Percentiles rank a stretch among this genome's conserved stretches.
Evolutionary conservation across 2,888 invertebrate species (phyloP).

Genomic region (Himalopsyche anomala): DNA sequence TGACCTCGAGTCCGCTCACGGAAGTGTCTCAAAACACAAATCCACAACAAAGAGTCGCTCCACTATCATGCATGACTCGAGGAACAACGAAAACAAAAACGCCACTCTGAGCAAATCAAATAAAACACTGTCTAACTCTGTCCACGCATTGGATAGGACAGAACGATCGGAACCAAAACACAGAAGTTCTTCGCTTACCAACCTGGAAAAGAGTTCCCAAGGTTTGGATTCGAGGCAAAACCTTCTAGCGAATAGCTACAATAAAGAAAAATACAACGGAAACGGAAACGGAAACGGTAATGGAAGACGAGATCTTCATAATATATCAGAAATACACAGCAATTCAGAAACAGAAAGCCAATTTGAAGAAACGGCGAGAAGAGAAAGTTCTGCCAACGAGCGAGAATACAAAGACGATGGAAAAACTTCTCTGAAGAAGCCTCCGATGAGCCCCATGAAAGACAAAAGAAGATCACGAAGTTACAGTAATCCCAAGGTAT

Average conservation of each 20-base stretch:
- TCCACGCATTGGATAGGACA: slow-evolving; percentile 73
- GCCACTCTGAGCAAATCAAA: slow-evolving; percentile 55
- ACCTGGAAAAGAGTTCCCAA: slow-evolving; percentile 70
- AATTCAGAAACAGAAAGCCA: slow-evolving; percentile 74
- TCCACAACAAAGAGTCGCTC: slow-evolving; percentile 69
- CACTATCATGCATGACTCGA: slow-evolving; percentile 38
- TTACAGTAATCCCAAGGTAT: slow-evolving; percentile 75
- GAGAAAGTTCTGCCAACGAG: slow-evolving; percentile 47
- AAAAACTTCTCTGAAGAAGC: slow-evolving; percentile 68
- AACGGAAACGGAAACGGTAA: slow-evolving; percentile 49
- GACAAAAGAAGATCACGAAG: slow-evolving; percentile 71
- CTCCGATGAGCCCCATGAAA: slow-evolving; percentile 74
- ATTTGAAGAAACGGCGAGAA: slow-evolving; percentile 68
- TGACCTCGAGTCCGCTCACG: slow-evolving; percentile 83
- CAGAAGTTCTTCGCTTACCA: slow-evolving; percentile 74
- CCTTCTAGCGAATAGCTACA: slow-evolving; percentile 62
- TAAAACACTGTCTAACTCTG: slow-evolving; percentile 73
- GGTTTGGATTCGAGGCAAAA: slow-evolving; percentile 61
- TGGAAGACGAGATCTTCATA: slow-evolving; percentile 75
- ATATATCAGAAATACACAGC: slow-evolving; percentile 77
- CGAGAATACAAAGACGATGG: slow-evolving; percentile 49
- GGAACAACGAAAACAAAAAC: slow-evolving; percentile 31
- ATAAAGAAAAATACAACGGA: slow-evolving; percentile 61
- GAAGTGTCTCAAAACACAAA: slow-evolving; percentile 67
- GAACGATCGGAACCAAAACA: slow-evolving; percentile 71